phyloP scores from a whole-genome alignment of 2,888 invertebrate species.

The Diloba caeruleocephala region DNA sequence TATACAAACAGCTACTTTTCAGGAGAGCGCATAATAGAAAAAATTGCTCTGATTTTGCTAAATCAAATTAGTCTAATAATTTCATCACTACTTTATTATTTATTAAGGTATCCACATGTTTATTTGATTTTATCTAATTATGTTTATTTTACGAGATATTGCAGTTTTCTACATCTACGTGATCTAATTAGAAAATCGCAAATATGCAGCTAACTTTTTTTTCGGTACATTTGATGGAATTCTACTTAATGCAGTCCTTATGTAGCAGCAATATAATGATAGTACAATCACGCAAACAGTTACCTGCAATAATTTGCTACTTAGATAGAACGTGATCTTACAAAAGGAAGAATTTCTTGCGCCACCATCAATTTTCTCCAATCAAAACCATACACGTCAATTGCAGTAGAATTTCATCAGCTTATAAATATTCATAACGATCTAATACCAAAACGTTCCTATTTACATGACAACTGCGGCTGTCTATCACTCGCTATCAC shows the following conservation, averaged over 20 bases:
- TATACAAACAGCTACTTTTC: no score
- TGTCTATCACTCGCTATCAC: constrained; percentile 55
- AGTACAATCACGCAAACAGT: constrained; percentile 25
- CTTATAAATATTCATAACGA: constrained; percentile 53
- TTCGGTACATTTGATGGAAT: constrained; percentile 5
- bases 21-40: no score
- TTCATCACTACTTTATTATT: no score
- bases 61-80: no score
- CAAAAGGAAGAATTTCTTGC: constrained; percentile 27
- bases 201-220: background rate
- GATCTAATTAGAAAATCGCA: no score
- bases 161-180: no score
- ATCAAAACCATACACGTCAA: constrained; percentile 23
- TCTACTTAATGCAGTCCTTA: constrained; percentile 4
- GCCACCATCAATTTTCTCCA: constrained; percentile 32
- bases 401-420: constrained; percentile 33
- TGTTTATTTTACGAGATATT: no score
- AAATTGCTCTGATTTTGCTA: no score
- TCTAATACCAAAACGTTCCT: constrained; percentile 47
- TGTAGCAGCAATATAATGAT: constrained; percentile 27
- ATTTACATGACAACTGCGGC: constrained; percentile 49
- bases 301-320: constrained; percentile 11
- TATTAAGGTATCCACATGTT: no score
- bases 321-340: constrained; percentile 6
- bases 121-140: no score